Percentiles rank a stretch among this genome's conserved stretches.
These are phyloP conservation scores for Bovichtus variegatus DNA, from an alignment of 2,797 vertebrate species.

Conservation along the genomic window DNA sequence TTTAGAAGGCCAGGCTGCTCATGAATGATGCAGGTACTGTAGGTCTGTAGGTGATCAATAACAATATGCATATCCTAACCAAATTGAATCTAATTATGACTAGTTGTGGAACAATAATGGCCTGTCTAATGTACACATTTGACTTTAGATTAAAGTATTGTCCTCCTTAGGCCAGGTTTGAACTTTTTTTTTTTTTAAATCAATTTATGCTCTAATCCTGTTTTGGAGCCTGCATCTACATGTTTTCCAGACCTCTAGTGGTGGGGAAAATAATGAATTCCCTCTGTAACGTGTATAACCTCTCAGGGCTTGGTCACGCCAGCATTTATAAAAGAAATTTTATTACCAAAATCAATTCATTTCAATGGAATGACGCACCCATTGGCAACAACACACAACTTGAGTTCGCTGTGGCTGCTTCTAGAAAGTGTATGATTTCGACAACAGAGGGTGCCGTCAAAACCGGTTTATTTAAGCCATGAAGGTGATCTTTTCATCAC, in stretches of 20 bases:
- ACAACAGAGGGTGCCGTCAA: background rate
- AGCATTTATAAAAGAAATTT: background rate
- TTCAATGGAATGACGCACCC: background rate
- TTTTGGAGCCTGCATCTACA: background rate
- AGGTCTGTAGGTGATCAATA: background rate
- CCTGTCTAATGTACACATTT: background rate
- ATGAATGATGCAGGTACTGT: constrained; percentile 11
- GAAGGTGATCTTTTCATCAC: background rate
- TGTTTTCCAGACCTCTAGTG: background rate
- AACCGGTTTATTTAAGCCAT: background rate
- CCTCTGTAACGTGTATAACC: background rate
- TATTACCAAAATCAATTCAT: background rate
- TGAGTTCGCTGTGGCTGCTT: background rate
- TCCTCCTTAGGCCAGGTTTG: background rate
- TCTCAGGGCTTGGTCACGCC: background rate
- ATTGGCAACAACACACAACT: background rate
- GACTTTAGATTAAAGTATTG: background rate
- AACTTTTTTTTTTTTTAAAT: background rate
- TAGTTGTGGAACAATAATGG: background rate
- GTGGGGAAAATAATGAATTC: background rate
- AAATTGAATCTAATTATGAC: constrained; percentile 1
- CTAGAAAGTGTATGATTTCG: background rate
- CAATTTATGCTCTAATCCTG: background rate
- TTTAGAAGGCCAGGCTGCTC: too few relatives aligned
- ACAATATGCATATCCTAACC: background rate